Evolutionary conservation across 2,797 vertebrate species (phyloP).

Genomic region (Discoglossus pictus): DNA sequence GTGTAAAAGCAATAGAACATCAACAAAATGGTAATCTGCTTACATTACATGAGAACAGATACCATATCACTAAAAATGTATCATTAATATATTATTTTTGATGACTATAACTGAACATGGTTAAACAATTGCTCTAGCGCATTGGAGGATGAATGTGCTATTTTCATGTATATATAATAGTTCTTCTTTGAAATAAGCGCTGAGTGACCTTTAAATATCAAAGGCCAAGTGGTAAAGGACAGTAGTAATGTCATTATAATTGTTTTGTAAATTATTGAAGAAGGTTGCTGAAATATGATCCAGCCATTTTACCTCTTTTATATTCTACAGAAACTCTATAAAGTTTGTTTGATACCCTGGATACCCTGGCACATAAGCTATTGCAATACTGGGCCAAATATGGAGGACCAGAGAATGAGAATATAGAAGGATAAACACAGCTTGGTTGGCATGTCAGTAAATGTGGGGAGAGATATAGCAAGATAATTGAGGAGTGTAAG

Average conservation of each 20-base stretch:
- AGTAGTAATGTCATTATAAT: slow-evolving; percentile 76
- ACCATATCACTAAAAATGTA: slow-evolving; percentile 49
- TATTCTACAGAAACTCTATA: slow-evolving; percentile 2
- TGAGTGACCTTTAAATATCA: slow-evolving; percentile 73
- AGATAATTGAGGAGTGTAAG: too few species aligned
- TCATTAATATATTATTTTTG: slow-evolving; percentile 27
- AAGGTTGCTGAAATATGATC: slow-evolving; percentile 58
- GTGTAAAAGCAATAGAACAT: too few species aligned
- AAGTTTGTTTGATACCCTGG: too few species aligned
- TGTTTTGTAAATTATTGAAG: slow-evolving; percentile 76
- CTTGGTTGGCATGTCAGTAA: too few species aligned
- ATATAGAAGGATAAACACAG: too few species aligned
- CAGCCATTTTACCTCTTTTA: slow-evolving; percentile 24
- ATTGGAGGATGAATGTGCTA: slow-evolving; percentile 61
- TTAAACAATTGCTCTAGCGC: slow-evolving; percentile 56
- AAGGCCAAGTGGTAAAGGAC: slow-evolving; percentile 66
- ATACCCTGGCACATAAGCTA: too few species aligned
- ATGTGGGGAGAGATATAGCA: too few species aligned
- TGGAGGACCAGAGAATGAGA: too few species aligned
- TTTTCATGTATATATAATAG: slow-evolving; percentile 66
- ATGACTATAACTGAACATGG: slow-evolving; percentile 53
- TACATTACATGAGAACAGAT: slow-evolving; percentile 14
- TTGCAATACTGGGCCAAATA: too few species aligned
- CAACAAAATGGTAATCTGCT: too few species aligned
- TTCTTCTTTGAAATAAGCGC: slow-evolving; percentile 60